Base-by-base conservation (phyloP, 1,140 invertebrate genomes). In the Pinna nobilis region DNA sequence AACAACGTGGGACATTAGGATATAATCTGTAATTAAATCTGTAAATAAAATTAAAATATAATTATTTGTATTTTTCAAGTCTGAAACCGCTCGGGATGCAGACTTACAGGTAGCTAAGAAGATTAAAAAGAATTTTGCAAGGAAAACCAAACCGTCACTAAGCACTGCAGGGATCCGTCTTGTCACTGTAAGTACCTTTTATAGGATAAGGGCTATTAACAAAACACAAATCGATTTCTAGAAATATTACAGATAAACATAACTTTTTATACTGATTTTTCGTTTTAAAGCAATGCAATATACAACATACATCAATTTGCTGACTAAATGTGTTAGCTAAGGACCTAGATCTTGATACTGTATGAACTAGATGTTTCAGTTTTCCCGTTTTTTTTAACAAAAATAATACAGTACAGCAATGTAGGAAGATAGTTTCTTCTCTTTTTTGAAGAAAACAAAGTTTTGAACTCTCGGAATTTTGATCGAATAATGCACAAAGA, bases 121-220 rank as follows among this genome's bases (percentile, higher is more conserved):
- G 80, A 78, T 90, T 18, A 84, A 81, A 33, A 74, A 86, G 44
- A 84, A 89, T 72, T 89, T 89, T 79, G 84, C 84, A 65, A 86
- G 86, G 41, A 84, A 81, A 66, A 77, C 80, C 20, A 84, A 86
- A 57, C 77, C 81, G 44, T 81, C 82, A 47, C 76, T 82, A 61
- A 84, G 87, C 57, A 80, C 82, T 57, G 88, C 87, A 69, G 88
- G 84, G 50, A 84, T 89, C 69, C 80, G 82, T 41, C 77, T 88
- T 33, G 87, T 89, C 63, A 79, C 87, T 73, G 88, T 89, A 86
- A 89, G 87, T 88, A 50, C 32, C 25, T 25, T 39, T 55, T 51
- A 49, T 44, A 57, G 13, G 6, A 4, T 23, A 28, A 2, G 13
- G n/a, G 71, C 20, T 33, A n/a, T 23, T 49, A 15, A 15, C 23